These are phyloP conservation scores for Molossus alvarezi DNA, from an alignment of 2,797 vertebrate genomes.

Conservation along the genomic window DNA sequence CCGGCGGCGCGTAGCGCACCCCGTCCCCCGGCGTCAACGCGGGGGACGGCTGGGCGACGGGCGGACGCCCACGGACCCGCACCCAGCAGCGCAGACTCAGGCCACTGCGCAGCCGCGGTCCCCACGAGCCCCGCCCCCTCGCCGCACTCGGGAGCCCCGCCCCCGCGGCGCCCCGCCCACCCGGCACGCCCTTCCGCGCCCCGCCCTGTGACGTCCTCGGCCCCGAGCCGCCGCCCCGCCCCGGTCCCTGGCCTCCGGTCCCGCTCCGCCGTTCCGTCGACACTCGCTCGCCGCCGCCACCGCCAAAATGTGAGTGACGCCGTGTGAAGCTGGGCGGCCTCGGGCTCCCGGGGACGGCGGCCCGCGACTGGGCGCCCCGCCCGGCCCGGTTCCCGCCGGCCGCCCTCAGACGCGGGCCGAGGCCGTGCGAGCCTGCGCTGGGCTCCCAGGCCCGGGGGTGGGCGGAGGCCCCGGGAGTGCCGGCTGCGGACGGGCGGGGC, in stretches of 20 bases:
- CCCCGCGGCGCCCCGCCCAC: not conserved
- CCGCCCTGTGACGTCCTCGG: slow-evolving; percentile 28
- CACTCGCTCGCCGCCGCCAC: not conserved
- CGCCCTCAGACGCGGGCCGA: not conserved
- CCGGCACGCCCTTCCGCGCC: not conserved
- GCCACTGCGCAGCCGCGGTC: fast-evolving
- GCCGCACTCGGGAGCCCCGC: fast-evolving
- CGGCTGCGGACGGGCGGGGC: not conserved
- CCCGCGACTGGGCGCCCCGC: not conserved
- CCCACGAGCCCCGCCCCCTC: fast-evolving
- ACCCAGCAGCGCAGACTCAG: fast-evolving
- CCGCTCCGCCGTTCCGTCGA: fast-evolving
- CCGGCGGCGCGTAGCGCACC: not conserved
- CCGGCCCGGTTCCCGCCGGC: not conserved
- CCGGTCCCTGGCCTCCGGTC: fast-evolving
- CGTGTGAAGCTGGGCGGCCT: not conserved
- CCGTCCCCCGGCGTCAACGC: fast-evolving
- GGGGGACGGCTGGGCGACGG: fast-evolving
- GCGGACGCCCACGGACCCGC: not conserved
- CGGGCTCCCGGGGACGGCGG: not conserved
- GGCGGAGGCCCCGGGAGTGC: not conserved
- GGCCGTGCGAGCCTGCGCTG: not conserved
- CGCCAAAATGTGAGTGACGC: slow-evolving; percentile 82
- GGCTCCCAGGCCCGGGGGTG: not conserved
- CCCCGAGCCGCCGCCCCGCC: not conserved